Percentiles rank a stretch among this genome's conserved stretches.
These are phyloP conservation scores for Drosophila arawakana DNA, from an alignment of 1,140 invertebrate genomes.

Conservation along the genomic window DNA sequence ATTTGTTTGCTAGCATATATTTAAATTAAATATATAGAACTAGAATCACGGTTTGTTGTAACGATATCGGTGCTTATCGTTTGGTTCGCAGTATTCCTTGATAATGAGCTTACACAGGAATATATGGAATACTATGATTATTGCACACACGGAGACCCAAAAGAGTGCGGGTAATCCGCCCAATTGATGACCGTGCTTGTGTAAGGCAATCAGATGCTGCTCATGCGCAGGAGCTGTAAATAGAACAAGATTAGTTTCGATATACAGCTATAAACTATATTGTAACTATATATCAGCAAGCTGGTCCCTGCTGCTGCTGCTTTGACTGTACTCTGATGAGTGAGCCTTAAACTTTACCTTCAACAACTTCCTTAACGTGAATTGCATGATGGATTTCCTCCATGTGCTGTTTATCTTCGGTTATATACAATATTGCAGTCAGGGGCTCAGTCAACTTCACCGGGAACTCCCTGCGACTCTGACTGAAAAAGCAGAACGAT, in stretches of 20 bases:
- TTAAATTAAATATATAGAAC: constrained; percentile 54
- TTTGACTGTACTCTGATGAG: too few relatives aligned
- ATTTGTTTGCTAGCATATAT: constrained; percentile 12
- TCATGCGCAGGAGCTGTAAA: constrained; percentile 95
- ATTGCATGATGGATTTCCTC: constrained; percentile 95
- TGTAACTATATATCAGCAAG: constrained; percentile 22
- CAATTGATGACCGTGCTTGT: constrained; percentile 95
- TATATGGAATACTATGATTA: constrained; percentile 97
- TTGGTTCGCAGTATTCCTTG: constrained; percentile 93
- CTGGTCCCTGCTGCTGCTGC: too few relatives aligned
- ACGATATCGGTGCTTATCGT: constrained; percentile 87
- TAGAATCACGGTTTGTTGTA: constrained; percentile 88
- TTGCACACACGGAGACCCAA: constrained; percentile 95
- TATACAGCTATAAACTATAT: neutral
- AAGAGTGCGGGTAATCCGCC: constrained; percentile 96
- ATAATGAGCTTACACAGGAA: constrained; percentile 97
- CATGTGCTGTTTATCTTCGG: constrained; percentile 95
- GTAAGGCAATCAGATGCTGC: constrained; percentile 95
- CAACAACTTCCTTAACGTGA: constrained; percentile 94
- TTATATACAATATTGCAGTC: constrained; percentile 96
- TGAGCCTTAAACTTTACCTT: constrained; percentile 86
- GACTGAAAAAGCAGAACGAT: constrained; percentile 33
- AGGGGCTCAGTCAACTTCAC: constrained; percentile 97
- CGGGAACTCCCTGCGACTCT: constrained; percentile 89
- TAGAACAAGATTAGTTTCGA: neutral